These are phyloP conservation scores for Melanotaenia pygmaea DNA, from an alignment of 2,797 vertebrate species.

Conservation along the genomic window DNA sequence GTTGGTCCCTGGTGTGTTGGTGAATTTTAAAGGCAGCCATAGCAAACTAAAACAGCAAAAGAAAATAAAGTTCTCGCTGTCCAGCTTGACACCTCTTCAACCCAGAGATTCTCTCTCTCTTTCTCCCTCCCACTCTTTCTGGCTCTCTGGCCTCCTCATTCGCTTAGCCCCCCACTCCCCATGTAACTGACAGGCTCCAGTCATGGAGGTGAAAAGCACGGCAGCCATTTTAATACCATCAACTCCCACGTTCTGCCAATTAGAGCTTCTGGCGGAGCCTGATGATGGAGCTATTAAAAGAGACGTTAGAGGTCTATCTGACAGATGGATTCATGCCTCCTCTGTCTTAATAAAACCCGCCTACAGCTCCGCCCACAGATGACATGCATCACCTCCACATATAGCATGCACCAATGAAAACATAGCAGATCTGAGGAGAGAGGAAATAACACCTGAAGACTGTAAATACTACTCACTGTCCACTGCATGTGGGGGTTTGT, in stretches of 20 bases:
- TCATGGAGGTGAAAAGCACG: constrained; percentile 70
- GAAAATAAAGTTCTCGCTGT: constrained; percentile 44
- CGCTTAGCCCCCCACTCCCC: constrained; percentile 44
- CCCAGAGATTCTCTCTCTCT: constrained; percentile 23
- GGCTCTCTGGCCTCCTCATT: constrained; percentile 46
- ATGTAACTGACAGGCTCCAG: constrained; percentile 76
- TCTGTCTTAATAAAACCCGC: constrained; percentile 60
- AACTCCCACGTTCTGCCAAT: constrained; percentile 76
- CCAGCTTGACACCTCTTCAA: constrained; percentile 53
- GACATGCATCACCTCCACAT: constrained; percentile 62
- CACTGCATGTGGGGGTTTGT: neutral
- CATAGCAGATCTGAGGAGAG: constrained; percentile 17
- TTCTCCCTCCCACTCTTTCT: constrained; percentile 50
- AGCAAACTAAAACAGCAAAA: constrained; percentile 15
- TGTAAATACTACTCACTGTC: constrained; percentile 21
- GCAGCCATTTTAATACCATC: constrained; percentile 76
- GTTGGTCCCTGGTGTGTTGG: constrained; percentile 41
- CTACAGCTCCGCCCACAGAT: constrained; percentile 67
- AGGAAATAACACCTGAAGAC: constrained; percentile 24
- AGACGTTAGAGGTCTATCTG: constrained; percentile 60
- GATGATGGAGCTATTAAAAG: constrained; percentile 78
- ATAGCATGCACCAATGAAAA: constrained; percentile 12
- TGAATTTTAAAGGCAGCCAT: constrained; percentile 39
- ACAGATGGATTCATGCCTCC: constrained; percentile 70
- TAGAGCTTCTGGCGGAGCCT: constrained; percentile 73